phyloP scores from a whole-genome alignment of 2,113 vertebrate species.

The Muscicapa adusta region DNA sequence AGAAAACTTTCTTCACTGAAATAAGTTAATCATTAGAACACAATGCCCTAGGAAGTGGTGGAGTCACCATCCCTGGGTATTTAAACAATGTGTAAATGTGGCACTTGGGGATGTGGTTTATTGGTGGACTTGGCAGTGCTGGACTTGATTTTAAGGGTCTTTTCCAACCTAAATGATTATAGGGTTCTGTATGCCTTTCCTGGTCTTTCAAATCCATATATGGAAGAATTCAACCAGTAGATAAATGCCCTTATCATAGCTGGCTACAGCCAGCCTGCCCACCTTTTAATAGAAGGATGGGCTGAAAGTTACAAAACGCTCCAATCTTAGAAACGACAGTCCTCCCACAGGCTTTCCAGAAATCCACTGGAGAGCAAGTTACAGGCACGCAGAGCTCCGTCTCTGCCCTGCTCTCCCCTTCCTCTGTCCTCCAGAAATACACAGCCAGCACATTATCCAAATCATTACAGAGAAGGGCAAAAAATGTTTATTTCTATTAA shows the following conservation, averaged over 20 bases:
- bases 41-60: not conserved
- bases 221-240: not conserved
- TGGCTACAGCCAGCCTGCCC: not conserved
- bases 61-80: not conserved
- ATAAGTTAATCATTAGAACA: not conserved
- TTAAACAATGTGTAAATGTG: not conserved
- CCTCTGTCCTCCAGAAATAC: not conserved
- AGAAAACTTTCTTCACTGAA: not conserved
- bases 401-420: not conserved
- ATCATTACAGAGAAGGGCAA: not conserved
- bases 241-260: not conserved
- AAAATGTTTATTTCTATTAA: slow-evolving; percentile 49
- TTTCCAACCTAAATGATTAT: not conserved
- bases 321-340: not conserved
- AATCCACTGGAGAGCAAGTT: not conserved
- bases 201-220: not conserved
- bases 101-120: not conserved
- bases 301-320: not conserved
- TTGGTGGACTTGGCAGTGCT: not conserved
- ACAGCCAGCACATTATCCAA: not conserved
- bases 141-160: not conserved
- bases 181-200: not conserved
- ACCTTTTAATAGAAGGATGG: not conserved
- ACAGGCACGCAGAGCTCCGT: not conserved
- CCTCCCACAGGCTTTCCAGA: not conserved